Percentiles rank a stretch among this genome's conserved stretches.
Evolutionary conservation across 2,888 invertebrate genomes (phyloP).

Genomic region (Xestia xanthographa): DNA sequence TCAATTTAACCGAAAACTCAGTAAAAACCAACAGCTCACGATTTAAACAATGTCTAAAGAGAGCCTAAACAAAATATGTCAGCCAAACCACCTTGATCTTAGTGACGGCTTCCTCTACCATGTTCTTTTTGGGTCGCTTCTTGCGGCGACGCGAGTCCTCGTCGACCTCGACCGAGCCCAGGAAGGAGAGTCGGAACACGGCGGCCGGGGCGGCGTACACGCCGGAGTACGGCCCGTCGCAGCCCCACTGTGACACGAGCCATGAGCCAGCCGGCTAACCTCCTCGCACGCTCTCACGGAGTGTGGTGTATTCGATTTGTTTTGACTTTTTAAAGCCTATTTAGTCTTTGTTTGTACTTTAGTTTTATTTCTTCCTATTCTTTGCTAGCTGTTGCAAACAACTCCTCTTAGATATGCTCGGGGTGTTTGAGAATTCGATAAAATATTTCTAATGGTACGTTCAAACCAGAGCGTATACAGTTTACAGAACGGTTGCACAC

Average conservation of each 20-base stretch:
- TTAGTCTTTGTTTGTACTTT: neutral
- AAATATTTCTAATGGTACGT: neutral
- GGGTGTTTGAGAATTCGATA: neutral
- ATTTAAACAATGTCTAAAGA: conserved; percentile 13
- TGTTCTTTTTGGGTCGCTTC: conserved; percentile 95
- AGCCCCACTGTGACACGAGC: conserved; percentile 82
- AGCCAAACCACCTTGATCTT: conserved; percentile 94
- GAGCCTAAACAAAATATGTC: conserved; percentile 68
- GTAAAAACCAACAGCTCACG: conserved; percentile 43
- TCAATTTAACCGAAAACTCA: neutral
- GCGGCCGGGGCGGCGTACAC: conserved; percentile 92
- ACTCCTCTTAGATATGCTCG: neutral
- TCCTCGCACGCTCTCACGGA: conserved; percentile 79
- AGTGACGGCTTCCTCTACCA: conserved; percentile 96
- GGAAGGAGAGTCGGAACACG: conserved; percentile 95
- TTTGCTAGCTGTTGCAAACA: neutral
- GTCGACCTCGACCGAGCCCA: conserved; percentile 96
- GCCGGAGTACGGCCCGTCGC: conserved; percentile 87
- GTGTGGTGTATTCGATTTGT: conserved; percentile 59
- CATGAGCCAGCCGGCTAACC: conserved; percentile 81
- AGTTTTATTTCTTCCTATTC: neutral
- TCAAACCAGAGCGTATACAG: neutral
- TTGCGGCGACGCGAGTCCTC: conserved; percentile 94
- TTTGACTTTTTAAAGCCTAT: conserved; percentile 32
- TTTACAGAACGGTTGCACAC: neutral